These are phyloP conservation scores for Amphimedon queenslandica DNA, from an alignment of 37 sponge, comb jelly and placozoan species.

Conservation along the genomic window DNA sequence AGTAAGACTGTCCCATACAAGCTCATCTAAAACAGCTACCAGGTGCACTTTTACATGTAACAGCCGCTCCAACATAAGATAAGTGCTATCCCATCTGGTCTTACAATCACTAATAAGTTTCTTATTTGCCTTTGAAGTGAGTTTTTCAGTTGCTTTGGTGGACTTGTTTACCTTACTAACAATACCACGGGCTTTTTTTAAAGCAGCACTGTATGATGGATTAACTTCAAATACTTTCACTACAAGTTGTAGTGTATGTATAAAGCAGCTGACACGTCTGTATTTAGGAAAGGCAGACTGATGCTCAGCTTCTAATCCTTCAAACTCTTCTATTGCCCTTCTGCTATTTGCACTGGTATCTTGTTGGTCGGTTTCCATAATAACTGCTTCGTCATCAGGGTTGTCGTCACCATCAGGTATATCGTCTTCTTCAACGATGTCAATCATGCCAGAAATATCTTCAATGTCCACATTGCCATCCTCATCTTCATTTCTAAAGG, in stretches of 20 bases:
- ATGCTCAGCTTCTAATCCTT: constrained; percentile 4
- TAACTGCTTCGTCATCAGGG: not conserved
- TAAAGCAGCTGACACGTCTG: not conserved
- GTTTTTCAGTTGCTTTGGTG: constrained; percentile 19
- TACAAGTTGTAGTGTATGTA: constrained; percentile 9
- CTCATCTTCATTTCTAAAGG: not conserved
- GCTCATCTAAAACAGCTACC: constrained; percentile 12
- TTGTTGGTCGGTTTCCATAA: not conserved
- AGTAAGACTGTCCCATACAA: constrained; percentile 16
- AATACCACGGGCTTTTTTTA: not conserved
- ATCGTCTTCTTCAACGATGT: not conserved
- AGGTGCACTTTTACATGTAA: not conserved
- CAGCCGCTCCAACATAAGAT: constrained; percentile 16
- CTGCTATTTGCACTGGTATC: not conserved
- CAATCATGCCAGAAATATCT: not conserved
- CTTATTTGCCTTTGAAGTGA: not conserved
- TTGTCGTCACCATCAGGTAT: constrained; percentile 1
- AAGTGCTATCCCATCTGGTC: constrained; percentile 21
- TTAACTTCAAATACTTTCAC: not conserved
- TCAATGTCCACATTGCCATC: not conserved
- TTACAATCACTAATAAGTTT: constrained; percentile 13
- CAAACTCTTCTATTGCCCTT: constrained; percentile 1
- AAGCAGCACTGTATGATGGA: not conserved
- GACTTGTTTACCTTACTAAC: constrained; percentile 28
- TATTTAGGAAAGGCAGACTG: not conserved